phyloP scores from a whole-genome alignment of 2,113 vertebrate species.

The Cairina moschata region DNA sequence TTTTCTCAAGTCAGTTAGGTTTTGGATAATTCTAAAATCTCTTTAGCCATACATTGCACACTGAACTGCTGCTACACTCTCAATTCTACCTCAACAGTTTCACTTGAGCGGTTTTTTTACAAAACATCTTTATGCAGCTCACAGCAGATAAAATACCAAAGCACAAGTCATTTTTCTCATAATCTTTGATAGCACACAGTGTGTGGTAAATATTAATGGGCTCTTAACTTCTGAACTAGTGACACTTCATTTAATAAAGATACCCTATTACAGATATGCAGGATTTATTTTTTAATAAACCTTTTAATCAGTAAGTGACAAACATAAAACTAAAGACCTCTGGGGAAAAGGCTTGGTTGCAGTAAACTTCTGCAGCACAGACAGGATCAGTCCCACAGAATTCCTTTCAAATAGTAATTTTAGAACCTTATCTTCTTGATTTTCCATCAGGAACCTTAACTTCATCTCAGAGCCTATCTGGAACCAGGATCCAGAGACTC shows the following conservation, averaged over 20 bases:
- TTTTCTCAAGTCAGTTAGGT: neutral
- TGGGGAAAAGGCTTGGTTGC: neutral
- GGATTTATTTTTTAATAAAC: neutral
- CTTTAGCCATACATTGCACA: neutral
- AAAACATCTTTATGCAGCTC: neutral
- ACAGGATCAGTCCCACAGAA: neutral
- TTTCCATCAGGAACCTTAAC: neutral
- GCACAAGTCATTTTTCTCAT: neutral
- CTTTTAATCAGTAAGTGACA: neutral
- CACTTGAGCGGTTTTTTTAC: neutral
- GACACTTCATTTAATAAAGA: neutral
- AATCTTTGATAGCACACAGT: neutral
- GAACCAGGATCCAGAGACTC: neutral
- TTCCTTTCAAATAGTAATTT: neutral
- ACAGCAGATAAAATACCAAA: neutral
- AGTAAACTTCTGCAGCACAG: neutral
- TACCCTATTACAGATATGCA: neutral
- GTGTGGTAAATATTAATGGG: neutral
- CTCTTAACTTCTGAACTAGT: conserved; percentile 5
- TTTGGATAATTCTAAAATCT: neutral
- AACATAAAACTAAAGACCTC: neutral
- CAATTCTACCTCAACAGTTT: neutral
- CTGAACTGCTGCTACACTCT: neutral
- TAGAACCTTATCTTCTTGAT: neutral
- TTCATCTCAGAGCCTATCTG: neutral